Base-by-base conservation (phyloP, 1,140 invertebrate species). In the Neuroterus valhalla region DNA sequence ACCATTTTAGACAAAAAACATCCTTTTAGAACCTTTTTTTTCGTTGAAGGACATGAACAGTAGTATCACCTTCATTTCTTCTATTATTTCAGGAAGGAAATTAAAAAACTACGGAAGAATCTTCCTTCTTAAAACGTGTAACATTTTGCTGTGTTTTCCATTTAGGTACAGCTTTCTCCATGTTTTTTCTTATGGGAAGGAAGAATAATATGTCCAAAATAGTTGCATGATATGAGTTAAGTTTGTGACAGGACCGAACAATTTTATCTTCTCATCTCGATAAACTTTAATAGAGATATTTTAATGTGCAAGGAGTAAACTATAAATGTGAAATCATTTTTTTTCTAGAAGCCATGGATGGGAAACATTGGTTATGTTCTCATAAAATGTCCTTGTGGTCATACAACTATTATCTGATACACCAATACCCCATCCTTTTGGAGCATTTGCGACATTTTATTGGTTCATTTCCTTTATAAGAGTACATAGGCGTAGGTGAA, bases 191-290 rank as follows among this genome's bases (percentile, higher is more conserved):
- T 23, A 83, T 15, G 15, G 76, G 81, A 66, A 74, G 68, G 76
- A 86, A n/a, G n/a, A 87, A 17, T 81, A 72, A 15, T 77, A 66
- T 10, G 84, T 82, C 71, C 85, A 84, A 38, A 81, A 68, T 23
- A 84, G 84, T 70, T 87, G 86, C 1, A 87, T 43, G 6, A 87
- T 80, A 52, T 83, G 76, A 11, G 84, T 88, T n/a, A 84, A 71
- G 14, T 55, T 55, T 6, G 82, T 78, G 66, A 85, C n/a, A 83
- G 1, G 90, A 55, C 38, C 71, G n/a, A n/a, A n/a, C n/a, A n/a
- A n/a, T n/a, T n/a, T n/a, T n/a, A n/a, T n/a, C n/a, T n/a, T n/a
- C n/a, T n/a, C n/a, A n/a, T n/a, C n/a, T n/a, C 52, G 72, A 83
- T n/a, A n/a, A n/a, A n/a, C n/a, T n/a, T n/a, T n/a, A n/a, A n/a